A percentile compares a stretch with the other conserved stretches of the same genome.
phyloP scores from a whole-genome alignment of 2,797 vertebrate genomes.

The Tadarida brasiliensis region DNA sequence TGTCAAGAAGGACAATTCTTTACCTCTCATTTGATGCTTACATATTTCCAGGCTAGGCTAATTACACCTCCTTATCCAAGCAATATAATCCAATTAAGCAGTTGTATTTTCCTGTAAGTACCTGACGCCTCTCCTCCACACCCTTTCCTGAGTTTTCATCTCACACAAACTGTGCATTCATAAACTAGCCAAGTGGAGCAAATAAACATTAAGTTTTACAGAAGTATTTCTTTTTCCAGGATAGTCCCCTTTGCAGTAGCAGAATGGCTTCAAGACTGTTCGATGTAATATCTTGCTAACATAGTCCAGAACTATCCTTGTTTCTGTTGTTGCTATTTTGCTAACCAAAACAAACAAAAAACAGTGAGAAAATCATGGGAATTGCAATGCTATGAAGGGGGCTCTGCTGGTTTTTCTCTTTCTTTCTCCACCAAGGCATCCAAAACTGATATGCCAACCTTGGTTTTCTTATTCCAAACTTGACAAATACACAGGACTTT shows the following conservation, averaged over 20 bases:
- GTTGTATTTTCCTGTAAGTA: not conserved
- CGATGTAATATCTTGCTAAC: not conserved
- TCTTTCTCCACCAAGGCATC: constrained; percentile 20
- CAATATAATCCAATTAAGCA: constrained; percentile 24
- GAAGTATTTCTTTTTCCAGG: constrained; percentile 51
- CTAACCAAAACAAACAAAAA: constrained; percentile 72
- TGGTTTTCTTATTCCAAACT: constrained; percentile 62
- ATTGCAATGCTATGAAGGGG: not conserved
- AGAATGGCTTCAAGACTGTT: constrained; percentile 36
- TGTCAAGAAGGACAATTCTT: not conserved
- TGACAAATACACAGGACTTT: constrained; percentile 60
- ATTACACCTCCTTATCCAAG: not conserved
- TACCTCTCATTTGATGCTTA: not conserved
- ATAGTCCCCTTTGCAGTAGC: not conserved
- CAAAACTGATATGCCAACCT: constrained; percentile 46
- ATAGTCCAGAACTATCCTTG: constrained; percentile 14
- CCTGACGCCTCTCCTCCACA: not conserved
- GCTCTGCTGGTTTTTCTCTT: constrained; percentile 37
- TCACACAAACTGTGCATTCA: constrained; percentile 28
- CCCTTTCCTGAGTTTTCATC: not conserved
- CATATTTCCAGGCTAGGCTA: not conserved
- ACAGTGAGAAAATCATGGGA: constrained; percentile 10
- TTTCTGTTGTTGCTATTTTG: constrained; percentile 53
- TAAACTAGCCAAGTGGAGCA: constrained; percentile 41
- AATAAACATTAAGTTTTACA: constrained; percentile 43